These are phyloP conservation scores for Galeruca laticollis DNA, from an alignment of 2,888 invertebrate genomes.

Conservation along the genomic window DNA sequence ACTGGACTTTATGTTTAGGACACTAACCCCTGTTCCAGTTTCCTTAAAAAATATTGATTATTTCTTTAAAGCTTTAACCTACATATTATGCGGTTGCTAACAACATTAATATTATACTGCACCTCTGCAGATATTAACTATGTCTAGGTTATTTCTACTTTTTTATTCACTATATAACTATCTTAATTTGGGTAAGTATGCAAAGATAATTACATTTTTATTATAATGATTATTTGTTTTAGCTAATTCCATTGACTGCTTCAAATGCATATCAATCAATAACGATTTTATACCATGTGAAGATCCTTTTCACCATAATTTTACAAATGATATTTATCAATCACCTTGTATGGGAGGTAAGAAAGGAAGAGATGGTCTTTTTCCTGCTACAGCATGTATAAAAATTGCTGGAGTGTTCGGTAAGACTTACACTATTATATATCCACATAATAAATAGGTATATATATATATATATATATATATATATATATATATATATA, in stretches of 20 bases:
- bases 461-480: too few relatives aligned
- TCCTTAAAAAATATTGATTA: conserved; percentile 41
- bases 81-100: conserved; percentile 25
- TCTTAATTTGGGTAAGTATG: conserved; percentile 20
- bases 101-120: conserved; percentile 11
- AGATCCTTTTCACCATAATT: conserved; percentile 96
- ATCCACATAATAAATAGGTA: too few relatives aligned
- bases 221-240: conserved; percentile 21
- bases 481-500: too few relatives aligned
- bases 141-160: conserved; percentile 20
- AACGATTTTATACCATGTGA: conserved; percentile 90
- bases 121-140: neutral
- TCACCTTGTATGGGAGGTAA: conserved; percentile 95
- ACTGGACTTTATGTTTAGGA: conserved; percentile 5
- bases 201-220: neutral
- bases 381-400: conserved; percentile 97
- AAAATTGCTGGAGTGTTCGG: conserved; percentile 94
- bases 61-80: conserved; percentile 10
- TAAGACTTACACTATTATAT: conserved; percentile 65
- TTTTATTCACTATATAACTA: conserved; percentile 15
- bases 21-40: conserved; percentile 7
- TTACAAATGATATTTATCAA: conserved; percentile 84
- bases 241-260: conserved; percentile 83
- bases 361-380: conserved; percentile 91
- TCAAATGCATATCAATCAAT: conserved; percentile 95